Percentiles rank a stretch among this genome's conserved stretches.
Evolutionary conservation across 2,888 invertebrate species (phyloP).

Genomic region (Scaptomyza parva): DNA sequence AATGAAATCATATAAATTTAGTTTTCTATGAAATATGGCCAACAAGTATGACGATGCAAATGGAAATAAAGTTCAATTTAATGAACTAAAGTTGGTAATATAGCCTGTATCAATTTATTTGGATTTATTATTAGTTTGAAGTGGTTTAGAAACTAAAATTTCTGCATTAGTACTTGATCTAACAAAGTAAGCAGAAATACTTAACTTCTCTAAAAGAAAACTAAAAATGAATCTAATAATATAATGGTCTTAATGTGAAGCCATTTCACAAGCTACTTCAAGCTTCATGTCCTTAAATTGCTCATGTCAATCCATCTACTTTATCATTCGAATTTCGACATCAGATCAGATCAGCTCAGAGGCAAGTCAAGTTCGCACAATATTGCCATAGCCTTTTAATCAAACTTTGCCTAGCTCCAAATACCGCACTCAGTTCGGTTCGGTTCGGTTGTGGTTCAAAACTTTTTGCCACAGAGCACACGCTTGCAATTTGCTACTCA

Average conservation of each 20-base stretch:
- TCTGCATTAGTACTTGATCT: not conserved
- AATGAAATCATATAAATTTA: constrained; percentile 20
- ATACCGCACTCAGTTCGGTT: constrained; percentile 19
- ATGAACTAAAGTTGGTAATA: too few relatives aligned
- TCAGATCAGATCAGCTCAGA: not conserved
- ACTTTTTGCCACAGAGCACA: constrained; percentile 24
- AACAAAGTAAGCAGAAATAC: not conserved
- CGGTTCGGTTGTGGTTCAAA: constrained; percentile 22
- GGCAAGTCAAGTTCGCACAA: not conserved
- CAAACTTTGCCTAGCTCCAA: constrained; percentile 23
- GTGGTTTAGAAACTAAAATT: too few relatives aligned
- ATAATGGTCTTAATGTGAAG: constrained; percentile 8
- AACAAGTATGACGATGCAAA: too few relatives aligned
- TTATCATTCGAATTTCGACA: constrained; percentile 11
- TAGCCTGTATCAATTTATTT: too few relatives aligned
- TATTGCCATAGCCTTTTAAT: constrained; percentile 39
- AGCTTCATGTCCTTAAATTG: not conserved
- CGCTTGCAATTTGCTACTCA: constrained; percentile 27
- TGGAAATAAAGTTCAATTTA: too few relatives aligned
- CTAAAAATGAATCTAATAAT: not conserved
- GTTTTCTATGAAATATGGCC: constrained; percentile 1
- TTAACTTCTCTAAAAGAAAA: not conserved
- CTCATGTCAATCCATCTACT: constrained; percentile 10
- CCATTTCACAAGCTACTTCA: constrained; percentile 6
- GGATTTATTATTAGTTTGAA: too few relatives aligned